Base-by-base conservation (phyloP, 2,113 vertebrate species). In the Nyctibius bracteatus region DNA sequence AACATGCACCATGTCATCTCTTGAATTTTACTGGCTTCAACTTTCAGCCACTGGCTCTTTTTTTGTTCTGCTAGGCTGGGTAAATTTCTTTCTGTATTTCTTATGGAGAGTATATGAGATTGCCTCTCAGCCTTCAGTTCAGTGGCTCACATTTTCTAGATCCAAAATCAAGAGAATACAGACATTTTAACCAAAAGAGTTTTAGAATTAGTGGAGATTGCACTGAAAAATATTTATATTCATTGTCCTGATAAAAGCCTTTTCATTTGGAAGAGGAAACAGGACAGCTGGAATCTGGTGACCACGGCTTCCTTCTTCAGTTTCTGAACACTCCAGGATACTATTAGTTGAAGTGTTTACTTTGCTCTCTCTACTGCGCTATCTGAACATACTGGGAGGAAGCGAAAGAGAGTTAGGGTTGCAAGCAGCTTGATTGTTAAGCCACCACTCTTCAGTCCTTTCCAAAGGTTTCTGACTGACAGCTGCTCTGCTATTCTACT, bases 241-340 rank as follows among this genome's bases (percentile, higher is more conserved):
- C 10, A 3, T 24, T 78, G 58, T 28, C 33, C 74, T 31, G 71
- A 88, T 77, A 90, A 95, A 95, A 83, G 66, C 25, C 28, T 82
- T 90, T 90, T 80, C 51, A 89, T 90, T 81, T 88, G 55, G 49
- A 79, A 88, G 23, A 77, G 46, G 52, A 93, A 95, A 82, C 37
- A 62, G 47, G 58, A 91, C 91, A 96, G 84, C 58, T 91, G 71
- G 81, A 83, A 92, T 88, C 25, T 73, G 79, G 63, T 90, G 67
- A 81, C 59, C 63, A 90, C 62, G 72, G 74, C 24, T 77, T 91
- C 75, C 80, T 52, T 21, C 79, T 95, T 83, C 67, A 66, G 67
- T 51, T 89, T 77, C 79, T 82, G 92, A 83, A 58, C n/a, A 37
- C 55, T 70, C 58, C 46, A 58, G 78, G 71, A 88, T 57, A 54